Evolutionary conservation across 1,140 invertebrate genomes (phyloP).

Genomic region (Neuroterus valhalla): DNA sequence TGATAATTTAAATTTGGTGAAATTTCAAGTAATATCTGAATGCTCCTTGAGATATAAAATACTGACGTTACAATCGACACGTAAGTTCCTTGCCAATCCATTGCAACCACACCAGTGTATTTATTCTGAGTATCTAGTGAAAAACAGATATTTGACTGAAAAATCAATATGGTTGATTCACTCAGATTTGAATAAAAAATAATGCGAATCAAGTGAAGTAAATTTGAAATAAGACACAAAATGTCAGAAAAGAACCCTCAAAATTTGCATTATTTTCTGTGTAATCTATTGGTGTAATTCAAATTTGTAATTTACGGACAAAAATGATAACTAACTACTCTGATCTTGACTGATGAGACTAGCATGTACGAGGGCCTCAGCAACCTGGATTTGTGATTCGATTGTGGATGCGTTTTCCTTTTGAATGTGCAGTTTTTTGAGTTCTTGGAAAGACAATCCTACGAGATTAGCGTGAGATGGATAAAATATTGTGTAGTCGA

Average conservation of each 20-base stretch:
- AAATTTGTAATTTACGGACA: conserved; percentile 42
- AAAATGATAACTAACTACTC: conserved; percentile 51
- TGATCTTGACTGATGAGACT: conserved; percentile 48
- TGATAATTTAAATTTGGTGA: conserved; percentile 28
- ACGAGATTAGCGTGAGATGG: conserved; percentile 59
- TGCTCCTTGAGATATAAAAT: conserved; percentile 38
- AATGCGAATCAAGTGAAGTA: conserved; percentile 47
- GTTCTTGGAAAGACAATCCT: conserved; percentile 59
- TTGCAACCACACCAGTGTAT: conserved; percentile 78
- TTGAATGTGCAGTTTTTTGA: conserved; percentile 60
- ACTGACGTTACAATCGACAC: conserved; percentile 83
- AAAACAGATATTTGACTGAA: conserved; percentile 37
- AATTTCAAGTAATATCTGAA: conserved; percentile 26
- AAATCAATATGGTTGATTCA: conserved; percentile 41
- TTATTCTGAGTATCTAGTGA: conserved; percentile 70
- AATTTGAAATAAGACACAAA: conserved; percentile 5
- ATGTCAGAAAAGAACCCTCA: too few relatives aligned
- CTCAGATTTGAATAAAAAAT: neutral
- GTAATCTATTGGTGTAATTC: neutral
- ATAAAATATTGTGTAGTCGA: conserved; percentile 70
- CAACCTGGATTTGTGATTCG: conserved; percentile 54
- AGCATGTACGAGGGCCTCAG: conserved; percentile 53
- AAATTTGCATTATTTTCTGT: too few relatives aligned
- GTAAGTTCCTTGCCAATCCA: conserved; percentile 82
- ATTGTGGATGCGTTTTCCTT: conserved; percentile 59